phyloP scores from a whole-genome alignment of 2,888 invertebrate species.

The Melinopterus prodromus region DNA sequence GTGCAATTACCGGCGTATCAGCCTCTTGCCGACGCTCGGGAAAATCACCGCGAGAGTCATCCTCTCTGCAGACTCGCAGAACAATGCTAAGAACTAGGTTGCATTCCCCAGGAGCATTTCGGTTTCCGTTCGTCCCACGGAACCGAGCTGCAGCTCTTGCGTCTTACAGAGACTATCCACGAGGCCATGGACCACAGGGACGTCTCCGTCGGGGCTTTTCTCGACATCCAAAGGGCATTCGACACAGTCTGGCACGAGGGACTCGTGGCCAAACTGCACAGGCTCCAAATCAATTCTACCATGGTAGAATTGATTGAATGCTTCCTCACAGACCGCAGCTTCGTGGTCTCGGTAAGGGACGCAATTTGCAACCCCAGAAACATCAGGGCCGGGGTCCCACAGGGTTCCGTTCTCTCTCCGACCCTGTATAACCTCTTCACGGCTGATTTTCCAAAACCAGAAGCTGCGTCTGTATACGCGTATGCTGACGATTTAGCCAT shows the following conservation, averaged over 20 bases:
- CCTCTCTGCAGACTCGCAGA: no score
- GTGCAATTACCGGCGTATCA: constrained; percentile 12
- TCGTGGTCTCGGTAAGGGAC: not conserved
- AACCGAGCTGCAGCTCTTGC: constrained; percentile 22
- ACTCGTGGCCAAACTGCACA: not conserved
- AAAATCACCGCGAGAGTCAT: no score
- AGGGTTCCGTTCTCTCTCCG: constrained; percentile 9
- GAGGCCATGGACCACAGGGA: no score
- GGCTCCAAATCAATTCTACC: not conserved
- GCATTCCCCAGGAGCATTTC: constrained; percentile 20
- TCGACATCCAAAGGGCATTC: no score
- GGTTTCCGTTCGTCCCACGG: constrained; percentile 7
- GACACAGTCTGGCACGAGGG: no score
- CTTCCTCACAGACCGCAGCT: not conserved
- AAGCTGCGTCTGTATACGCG: not conserved
- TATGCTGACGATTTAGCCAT: constrained; percentile 17
- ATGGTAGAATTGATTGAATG: not conserved
- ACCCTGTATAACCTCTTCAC: constrained; percentile 14
- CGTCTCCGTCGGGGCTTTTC: no score
- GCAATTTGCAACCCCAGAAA: not conserved
- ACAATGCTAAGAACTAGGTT: no score
- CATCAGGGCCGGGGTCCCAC: constrained; percentile 17
- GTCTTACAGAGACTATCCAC: no score
- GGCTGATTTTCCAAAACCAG: no score
- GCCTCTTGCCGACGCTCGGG: no score